These are phyloP conservation scores for Diarsia rubi DNA, from an alignment of 2,888 invertebrate genomes.

Conservation along the genomic window DNA sequence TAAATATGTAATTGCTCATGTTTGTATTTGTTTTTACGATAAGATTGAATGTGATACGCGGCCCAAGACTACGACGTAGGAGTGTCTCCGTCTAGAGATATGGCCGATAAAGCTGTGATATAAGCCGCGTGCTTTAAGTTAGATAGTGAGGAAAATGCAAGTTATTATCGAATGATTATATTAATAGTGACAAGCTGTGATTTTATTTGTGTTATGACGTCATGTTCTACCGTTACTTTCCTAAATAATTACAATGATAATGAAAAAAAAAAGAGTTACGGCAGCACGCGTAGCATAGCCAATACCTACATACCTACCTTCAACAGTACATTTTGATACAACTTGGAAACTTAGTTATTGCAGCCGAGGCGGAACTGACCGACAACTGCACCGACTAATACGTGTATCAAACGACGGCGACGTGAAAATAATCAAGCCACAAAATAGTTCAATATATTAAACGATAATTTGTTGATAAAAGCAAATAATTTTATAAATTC, in stretches of 20 bases:
- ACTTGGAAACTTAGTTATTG: too few relatives aligned
- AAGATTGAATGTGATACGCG: slow-evolving; percentile 70
- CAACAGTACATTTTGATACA: too few relatives aligned
- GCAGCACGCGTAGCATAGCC: too few relatives aligned
- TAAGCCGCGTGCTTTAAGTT: slow-evolving; percentile 64
- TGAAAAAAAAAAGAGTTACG: too few relatives aligned
- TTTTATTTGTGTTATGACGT: slow-evolving; percentile 12
- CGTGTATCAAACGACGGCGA: too few relatives aligned
- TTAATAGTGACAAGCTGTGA: slow-evolving; percentile 17
- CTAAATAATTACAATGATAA: not conserved
- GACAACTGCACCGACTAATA: too few relatives aligned
- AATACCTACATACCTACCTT: too few relatives aligned
- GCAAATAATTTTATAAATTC: too few relatives aligned
- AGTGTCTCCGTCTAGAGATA: slow-evolving; percentile 51
- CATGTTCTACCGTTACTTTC: not conserved
- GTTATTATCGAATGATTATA: slow-evolving; percentile 51
- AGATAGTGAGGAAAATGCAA: slow-evolving; percentile 49
- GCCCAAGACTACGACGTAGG: slow-evolving; percentile 47
- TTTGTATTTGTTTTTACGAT: slow-evolving; percentile 67
- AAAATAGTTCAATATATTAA: too few relatives aligned
- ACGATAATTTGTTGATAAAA: too few relatives aligned
- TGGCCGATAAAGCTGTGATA: slow-evolving; percentile 73
- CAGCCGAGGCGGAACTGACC: too few relatives aligned
- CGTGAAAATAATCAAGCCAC: too few relatives aligned
- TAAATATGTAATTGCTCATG: slow-evolving; percentile 46